Conservation (phyloP, 2,888 invertebrate species). For the Aleiodes alternator region DNA sequence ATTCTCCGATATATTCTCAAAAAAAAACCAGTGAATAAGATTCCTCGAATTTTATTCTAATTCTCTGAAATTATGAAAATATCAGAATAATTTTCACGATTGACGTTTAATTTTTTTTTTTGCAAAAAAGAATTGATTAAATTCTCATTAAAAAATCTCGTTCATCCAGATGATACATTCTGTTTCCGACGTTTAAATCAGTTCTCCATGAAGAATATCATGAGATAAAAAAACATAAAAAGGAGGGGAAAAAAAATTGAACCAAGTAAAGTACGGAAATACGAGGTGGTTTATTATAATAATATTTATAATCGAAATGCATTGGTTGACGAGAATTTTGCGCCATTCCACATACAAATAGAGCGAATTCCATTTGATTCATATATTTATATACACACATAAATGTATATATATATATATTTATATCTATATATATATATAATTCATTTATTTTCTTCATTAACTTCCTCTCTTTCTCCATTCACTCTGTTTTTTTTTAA, state of each 20-base stretch:
- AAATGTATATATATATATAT: conserved; percentile 55
- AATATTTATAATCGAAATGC: conserved; percentile 73
- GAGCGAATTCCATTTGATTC: conserved; percentile 49
- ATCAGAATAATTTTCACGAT: no score
- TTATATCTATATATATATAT: conserved; percentile 58
- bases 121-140: not conserved
- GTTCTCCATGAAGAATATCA: no score
- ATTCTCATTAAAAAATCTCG: not conserved
- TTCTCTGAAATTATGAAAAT: no score
- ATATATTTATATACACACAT: conserved; percentile 53
- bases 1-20: no score
- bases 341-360: conserved; percentile 51
- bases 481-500: conserved; percentile 15
- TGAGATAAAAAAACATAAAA: not conserved
- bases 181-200: no score
- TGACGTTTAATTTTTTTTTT: no score
- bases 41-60: not conserved
- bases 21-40: no score
- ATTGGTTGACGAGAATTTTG: conserved; percentile 61
- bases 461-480: conserved; percentile 14
- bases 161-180: conserved; percentile 5
- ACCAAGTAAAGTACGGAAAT: conserved; percentile 68
- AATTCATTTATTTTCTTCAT: conserved; percentile 37
- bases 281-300: conserved; percentile 75
- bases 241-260: not conserved